A percentile compares a stretch with the other conserved stretches of the same genome.
These are phyloP conservation scores for Mesitornis unicolor DNA, from an alignment of 2,113 vertebrate genomes.

Conservation along the genomic window DNA sequence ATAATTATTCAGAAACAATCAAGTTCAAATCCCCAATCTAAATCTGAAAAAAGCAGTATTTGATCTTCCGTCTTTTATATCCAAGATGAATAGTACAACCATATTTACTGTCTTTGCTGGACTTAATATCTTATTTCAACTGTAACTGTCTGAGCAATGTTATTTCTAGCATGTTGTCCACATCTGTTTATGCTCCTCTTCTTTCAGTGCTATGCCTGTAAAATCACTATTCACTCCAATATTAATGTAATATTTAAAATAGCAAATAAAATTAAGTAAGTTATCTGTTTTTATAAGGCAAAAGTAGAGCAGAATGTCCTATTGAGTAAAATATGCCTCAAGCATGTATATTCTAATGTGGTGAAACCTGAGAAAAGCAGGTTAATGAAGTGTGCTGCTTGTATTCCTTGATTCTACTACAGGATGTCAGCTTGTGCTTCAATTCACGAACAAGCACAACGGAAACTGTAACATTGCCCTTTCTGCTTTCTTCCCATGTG, in stretches of 20 bases:
- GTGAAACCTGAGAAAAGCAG: not conserved
- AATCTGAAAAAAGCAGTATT: not conserved
- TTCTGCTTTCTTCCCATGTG: constrained; percentile 64
- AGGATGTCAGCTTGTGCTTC: constrained; percentile 69
- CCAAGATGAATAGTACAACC: not conserved
- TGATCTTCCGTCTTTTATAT: not conserved
- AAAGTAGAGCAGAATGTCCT: not conserved
- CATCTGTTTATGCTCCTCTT: not conserved
- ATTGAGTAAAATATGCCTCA: not conserved
- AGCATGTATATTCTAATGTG: not conserved
- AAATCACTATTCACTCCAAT: not conserved
- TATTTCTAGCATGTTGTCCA: not conserved
- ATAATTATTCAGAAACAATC: not conserved
- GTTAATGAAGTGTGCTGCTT: constrained; percentile 35
- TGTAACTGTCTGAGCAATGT: not conserved
- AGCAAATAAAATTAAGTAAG: not conserved
- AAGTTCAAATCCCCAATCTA: not conserved
- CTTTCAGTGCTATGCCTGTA: not conserved
- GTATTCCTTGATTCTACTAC: constrained; percentile 35
- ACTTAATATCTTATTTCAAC: not conserved
- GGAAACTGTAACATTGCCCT: constrained; percentile 67
- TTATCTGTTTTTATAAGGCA: not conserved
- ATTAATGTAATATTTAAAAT: not conserved
- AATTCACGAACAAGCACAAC: constrained; percentile 71
- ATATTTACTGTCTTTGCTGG: not conserved